Conservation (phyloP, 2,888 invertebrate species). For the Leucozona laternaria region DNA sequence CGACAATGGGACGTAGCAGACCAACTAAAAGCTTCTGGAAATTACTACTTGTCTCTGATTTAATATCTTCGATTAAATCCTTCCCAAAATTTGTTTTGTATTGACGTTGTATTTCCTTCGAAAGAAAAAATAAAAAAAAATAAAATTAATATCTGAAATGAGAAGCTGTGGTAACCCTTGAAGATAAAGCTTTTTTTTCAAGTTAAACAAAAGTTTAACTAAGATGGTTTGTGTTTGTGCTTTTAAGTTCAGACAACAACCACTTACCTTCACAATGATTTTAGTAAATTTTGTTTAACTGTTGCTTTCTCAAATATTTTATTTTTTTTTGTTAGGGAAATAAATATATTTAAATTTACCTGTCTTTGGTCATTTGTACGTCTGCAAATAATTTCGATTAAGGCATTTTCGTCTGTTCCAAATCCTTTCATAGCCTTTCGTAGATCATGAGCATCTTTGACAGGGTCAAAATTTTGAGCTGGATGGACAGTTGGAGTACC, state of each 20-base stretch:
- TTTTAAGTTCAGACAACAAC: slow-evolving; percentile 23
- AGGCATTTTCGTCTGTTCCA: slow-evolving; percentile 95
- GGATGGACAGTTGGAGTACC: slow-evolving; percentile 89
- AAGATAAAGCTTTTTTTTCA: neutral
- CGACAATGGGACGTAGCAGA: slow-evolving; percentile 92
- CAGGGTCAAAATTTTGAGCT: slow-evolving; percentile 90
- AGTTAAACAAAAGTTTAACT: neutral
- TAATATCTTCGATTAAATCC: slow-evolving; percentile 92
- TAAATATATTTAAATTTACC: slow-evolving; percentile 82
- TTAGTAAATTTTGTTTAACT: neutral
- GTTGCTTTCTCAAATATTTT: slow-evolving; percentile 1
- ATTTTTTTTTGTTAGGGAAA: neutral
- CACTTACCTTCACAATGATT: slow-evolving; percentile 44
- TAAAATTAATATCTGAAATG: neutral
- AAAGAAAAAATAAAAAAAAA: slow-evolving; percentile 23
- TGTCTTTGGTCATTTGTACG: slow-evolving; percentile 94
- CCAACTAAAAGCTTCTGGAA: slow-evolving; percentile 93
- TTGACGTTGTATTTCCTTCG: slow-evolving; percentile 82
- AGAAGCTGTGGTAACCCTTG: slow-evolving; percentile 37
- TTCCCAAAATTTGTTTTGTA: slow-evolving; percentile 84
- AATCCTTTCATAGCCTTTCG: slow-evolving; percentile 96
- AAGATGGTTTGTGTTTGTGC: neutral
- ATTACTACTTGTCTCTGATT: slow-evolving; percentile 94
- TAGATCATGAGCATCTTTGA: slow-evolving; percentile 91
- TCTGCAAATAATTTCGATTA: slow-evolving; percentile 92